Evolutionary conservation across 1,140 invertebrate genomes (phyloP), one percentile per base, ranked within the genome.

Genomic region (Dysdera silvatica): DNA sequence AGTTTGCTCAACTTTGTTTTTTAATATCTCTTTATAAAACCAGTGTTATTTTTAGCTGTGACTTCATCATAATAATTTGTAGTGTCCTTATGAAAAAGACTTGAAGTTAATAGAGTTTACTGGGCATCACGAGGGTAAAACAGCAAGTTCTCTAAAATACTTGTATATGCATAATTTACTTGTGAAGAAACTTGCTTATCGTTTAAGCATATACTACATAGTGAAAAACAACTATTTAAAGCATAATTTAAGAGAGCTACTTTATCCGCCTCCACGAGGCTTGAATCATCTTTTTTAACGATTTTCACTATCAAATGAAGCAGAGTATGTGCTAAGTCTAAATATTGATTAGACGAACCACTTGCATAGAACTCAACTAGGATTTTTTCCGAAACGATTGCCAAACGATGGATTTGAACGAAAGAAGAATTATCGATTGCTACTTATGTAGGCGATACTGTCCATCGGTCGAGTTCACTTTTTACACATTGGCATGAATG

Each of bases 361-460:
- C 48, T 60, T 18, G 51, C 51, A 23, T 26, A 52, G 32, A 52
- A 60, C 43, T 60, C 57, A 51, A 60, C 5, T n/a, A 48, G 33
- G 4, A 48, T 33, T 12, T 31, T 49, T 0, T 49, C 45, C 0
- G 14, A 20, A 23, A 60, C 8, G 7, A 35, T 51, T 6, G 47
- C 23, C 10, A 60, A 24, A 5, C 26, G 57, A 26, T 52, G 57
- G 14, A 52, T 41, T 32, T 60, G 33, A 10, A 33, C 0, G n/a
- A 49, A 51, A 23, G 20, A n/a, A 2, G 33, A 51, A 24, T 0
- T 10, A 18, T 60, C 57, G 2, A 52, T 52, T 12, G 24, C 32
- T 5, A 60, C n/a, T 20, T 60, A 48, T 16, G 52, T 3, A 0
- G 48, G 28, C 20, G n/a, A 29, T 1, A 18, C 31, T 12, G 16